These are phyloP conservation scores for Gandaritis pyraliata DNA, from an alignment of 2,888 invertebrate species.

Conservation along the genomic window DNA sequence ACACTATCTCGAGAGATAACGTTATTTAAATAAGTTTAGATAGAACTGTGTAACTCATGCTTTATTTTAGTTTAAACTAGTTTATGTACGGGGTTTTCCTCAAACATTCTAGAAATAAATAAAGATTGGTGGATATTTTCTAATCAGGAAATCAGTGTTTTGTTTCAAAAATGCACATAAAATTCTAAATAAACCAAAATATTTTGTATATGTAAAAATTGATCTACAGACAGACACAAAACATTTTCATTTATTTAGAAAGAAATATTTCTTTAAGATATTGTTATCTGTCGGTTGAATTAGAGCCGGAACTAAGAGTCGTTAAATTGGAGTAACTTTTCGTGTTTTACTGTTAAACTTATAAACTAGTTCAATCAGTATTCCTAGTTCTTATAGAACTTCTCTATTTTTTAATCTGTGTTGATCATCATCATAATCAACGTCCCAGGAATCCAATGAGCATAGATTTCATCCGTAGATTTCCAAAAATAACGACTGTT, in stretches of 20 bases:
- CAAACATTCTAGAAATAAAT: background rate
- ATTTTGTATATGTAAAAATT: background rate
- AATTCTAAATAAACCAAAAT: no score
- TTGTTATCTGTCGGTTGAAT: conserved; percentile 24
- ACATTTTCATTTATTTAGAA: background rate
- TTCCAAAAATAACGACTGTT: no score
- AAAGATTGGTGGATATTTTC: background rate
- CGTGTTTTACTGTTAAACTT: conserved; percentile 23
- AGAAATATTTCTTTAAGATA: conserved; percentile 7
- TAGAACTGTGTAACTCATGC: conserved; percentile 9
- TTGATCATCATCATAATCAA: no score
- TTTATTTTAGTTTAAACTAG: conserved; percentile 12
- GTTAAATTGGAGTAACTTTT: conserved; percentile 24
- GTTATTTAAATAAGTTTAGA: conserved; percentile 21
- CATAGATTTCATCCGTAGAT: no score
- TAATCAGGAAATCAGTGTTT: background rate
- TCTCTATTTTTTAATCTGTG: no score
- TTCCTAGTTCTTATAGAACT: background rate
- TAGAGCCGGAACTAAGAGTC: conserved; percentile 28
- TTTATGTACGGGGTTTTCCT: background rate
- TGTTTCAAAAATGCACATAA: no score
- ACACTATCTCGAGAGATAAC: conserved; percentile 20
- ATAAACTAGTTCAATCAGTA: conserved; percentile 15
- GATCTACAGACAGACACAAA: background rate
- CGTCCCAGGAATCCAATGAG: no score